Evolutionary conservation across 92 coral and sea anemone species (phyloP).

Genomic region (Porites rus): DNA sequence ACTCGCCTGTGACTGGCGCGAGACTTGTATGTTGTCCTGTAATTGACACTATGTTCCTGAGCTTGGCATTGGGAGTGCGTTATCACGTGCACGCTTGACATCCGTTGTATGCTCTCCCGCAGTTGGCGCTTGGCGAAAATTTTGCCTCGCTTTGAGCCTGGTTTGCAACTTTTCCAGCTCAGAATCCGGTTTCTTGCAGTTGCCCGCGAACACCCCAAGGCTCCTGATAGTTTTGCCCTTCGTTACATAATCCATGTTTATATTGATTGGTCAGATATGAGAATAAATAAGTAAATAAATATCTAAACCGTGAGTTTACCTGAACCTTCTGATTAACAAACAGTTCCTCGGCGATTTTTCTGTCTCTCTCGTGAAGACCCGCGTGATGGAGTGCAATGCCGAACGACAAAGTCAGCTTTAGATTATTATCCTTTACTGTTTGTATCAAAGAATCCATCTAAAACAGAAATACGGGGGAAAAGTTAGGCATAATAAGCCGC

Average conservation of each 20-base stretch:
- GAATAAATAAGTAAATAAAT: no score
- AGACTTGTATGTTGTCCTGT: background rate
- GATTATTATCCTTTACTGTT: conserved; percentile 83
- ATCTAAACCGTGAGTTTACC: conserved; percentile 41
- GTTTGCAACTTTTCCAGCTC: no score
- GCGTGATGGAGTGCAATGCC: conserved; percentile 99
- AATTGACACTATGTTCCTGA: background rate
- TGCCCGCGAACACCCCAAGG: no score
- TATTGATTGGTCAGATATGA: background rate
- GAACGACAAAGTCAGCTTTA: conserved; percentile 89
- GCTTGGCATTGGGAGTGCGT: background rate
- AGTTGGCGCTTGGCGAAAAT: no score
- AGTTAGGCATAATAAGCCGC: no score
- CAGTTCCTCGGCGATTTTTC: conserved; percentile 92
- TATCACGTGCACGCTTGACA: no score
- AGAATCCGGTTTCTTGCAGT: no score
- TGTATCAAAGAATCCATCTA: conserved; percentile 87
- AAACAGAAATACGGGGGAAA: background rate
- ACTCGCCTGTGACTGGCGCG: background rate
- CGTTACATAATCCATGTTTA: background rate
- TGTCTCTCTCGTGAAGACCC: conserved; percentile 97
- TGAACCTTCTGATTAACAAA: conserved; percentile 98
- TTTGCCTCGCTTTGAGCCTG: no score
- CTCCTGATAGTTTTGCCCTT: background rate
- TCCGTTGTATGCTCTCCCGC: no score